Base-by-base conservation (phyloP, 2,113 vertebrate genomes). In the Chunga burmeisteri region DNA sequence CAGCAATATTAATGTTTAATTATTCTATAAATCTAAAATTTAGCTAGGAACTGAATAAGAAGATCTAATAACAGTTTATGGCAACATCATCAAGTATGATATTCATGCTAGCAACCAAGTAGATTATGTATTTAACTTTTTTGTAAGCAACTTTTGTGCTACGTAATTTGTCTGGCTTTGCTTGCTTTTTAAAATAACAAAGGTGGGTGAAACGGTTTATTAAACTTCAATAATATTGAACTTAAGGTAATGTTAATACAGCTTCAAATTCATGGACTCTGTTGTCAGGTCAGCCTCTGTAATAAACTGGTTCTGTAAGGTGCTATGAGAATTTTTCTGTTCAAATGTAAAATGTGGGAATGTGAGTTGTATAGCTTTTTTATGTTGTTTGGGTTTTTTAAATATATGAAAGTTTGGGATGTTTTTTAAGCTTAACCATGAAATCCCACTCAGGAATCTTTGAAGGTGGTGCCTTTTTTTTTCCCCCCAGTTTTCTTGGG, bases 381-480 rank as follows among this genome's bases (percentile, higher is more conserved):
- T 20, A 10, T 25, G 61, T 83, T 20, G 2, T 16, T 15, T 34
- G 40, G 52, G 25, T 59, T 50, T 27, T n/a, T 25, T 8, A 3
- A 50, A 42, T 29, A 1, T 34, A 1, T 71, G 27, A 11, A 38
- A 86, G 6, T 62, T 38, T 49, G 20, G 42, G 16, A 7, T 62
- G 53, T 27, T 77, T 95, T 74, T 83, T 38, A 86, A 86, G 68
- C 47, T 80, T 79, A 18, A 81, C 47, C 44, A 53, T 92, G 82
- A 80, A 85, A 50, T 53, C 16, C 2, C 36, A 14, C 9, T 62
- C 2, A 7, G 3, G 46, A 94, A 91, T 95, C 91, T 96, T 96
- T 96, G 91, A 96, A 94, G 93, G 94, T 96, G 96, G 91, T 91
- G 94, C 62, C 78, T 74, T 82, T 49, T 18, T 72, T 32, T 7